These are phyloP conservation scores for Drosophila arizonae DNA, from an alignment of 1,140 invertebrate species.

Conservation along the genomic window DNA sequence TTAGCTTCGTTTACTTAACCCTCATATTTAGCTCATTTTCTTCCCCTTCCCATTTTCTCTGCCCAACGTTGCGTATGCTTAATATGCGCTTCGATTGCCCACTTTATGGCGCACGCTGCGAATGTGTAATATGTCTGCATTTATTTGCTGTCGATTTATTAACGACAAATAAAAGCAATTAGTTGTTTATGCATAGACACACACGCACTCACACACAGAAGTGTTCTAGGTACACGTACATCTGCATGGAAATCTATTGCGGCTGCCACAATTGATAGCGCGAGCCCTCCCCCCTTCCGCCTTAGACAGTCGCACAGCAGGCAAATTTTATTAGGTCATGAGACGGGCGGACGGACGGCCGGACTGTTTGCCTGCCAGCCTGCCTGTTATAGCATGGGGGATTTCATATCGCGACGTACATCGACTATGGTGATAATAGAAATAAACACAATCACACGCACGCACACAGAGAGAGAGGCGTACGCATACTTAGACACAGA, in stretches of 20 bases:
- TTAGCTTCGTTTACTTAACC: too few species aligned
- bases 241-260: constrained; percentile 18
- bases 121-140: constrained; percentile 51
- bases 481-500: constrained; percentile 22
- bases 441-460: constrained; percentile 60
- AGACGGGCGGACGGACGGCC: constrained; percentile 39
- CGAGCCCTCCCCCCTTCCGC: background rate
- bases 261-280: constrained; percentile 43
- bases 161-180: constrained; percentile 19
- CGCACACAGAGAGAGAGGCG: constrained; percentile 20
- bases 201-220: background rate
- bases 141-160: constrained; percentile 9
- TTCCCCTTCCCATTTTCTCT: too few species aligned
- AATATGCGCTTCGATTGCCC: background rate
- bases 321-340: constrained; percentile 77
- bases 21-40: too few species aligned
- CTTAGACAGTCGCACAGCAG: constrained; percentile 29
- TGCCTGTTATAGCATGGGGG: constrained; percentile 22
- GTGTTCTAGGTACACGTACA: background rate
- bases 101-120: constrained; percentile 25
- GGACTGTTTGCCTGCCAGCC: too few species aligned
- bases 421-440: constrained; percentile 74
- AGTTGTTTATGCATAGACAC: constrained; percentile 6
- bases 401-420: constrained; percentile 71
- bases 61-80: background rate